Evolutionary conservation across 2,113 vertebrate genomes (phyloP).

Genomic region (Pontoporia blainvillei): DNA sequence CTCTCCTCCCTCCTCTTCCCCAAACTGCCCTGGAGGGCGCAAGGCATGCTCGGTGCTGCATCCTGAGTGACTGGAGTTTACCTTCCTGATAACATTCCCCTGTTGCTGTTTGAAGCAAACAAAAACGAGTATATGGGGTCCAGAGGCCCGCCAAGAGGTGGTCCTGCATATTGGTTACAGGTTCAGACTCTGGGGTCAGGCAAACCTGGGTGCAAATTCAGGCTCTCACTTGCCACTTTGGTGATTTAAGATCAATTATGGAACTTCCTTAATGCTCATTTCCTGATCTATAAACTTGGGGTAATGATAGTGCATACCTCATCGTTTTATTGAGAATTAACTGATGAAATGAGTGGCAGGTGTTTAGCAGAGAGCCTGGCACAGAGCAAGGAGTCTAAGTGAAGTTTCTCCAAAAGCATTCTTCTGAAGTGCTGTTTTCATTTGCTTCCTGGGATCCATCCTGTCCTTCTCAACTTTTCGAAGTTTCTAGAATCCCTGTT

Average conservation of each 20-base stretch:
- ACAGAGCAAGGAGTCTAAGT: not conserved
- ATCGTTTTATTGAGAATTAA: not conserved
- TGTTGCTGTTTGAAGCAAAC: not conserved
- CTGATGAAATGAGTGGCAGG: not conserved
- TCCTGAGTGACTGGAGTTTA: not conserved
- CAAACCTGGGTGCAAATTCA: not conserved
- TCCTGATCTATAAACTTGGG: not conserved
- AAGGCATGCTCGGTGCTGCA: not conserved
- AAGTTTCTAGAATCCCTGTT: not conserved
- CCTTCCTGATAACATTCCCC: not conserved
- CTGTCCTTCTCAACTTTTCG: not conserved
- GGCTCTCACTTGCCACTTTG: not conserved
- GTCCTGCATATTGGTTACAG: not conserved
- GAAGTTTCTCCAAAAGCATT: not conserved
- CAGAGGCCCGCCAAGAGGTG: not conserved
- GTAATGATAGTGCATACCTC: not conserved
- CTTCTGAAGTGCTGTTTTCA: not conserved
- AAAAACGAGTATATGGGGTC: not conserved
- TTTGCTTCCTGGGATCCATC: not conserved
- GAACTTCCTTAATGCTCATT: not conserved
- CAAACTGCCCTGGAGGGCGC: not conserved
- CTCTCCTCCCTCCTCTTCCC: not conserved
- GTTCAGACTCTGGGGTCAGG: not conserved
- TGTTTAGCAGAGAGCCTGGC: not conserved
- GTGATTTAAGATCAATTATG: not conserved